phyloP scores from a whole-genome alignment of 2,888 invertebrate genomes.

The Macrosiphum euphorbiae region DNA sequence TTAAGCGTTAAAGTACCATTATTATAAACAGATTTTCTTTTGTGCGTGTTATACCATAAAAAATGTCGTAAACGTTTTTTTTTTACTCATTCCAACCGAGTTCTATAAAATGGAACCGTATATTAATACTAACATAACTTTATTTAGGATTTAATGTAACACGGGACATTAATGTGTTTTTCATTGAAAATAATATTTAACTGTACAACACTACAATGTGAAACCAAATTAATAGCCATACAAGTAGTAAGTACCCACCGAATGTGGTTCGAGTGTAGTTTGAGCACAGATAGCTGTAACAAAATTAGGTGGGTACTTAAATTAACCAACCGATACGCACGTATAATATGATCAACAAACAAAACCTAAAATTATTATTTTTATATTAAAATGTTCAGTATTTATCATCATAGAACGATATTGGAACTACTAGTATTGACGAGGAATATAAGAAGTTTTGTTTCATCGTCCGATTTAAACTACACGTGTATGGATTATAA shows the following conservation, averaged over 20 bases:
- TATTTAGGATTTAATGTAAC: neutral
- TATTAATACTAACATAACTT: neutral
- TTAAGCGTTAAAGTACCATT: conserved; percentile 46
- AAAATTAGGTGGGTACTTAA: neutral
- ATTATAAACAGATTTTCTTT: conserved; percentile 39
- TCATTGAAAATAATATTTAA: conserved; percentile 16
- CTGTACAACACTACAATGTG: neutral
- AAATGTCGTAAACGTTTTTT: conserved; percentile 24
- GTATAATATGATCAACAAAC: neutral
- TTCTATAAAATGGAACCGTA: neutral
- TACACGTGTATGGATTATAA: neutral
- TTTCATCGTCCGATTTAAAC: neutral
- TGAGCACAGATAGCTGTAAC: neutral
- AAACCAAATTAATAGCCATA: neutral
- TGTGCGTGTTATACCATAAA: neutral
- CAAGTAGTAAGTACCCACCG: neutral
- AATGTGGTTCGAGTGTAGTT: neutral
- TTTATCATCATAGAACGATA: neutral
- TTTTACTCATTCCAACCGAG: neutral
- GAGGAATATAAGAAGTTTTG: neutral
- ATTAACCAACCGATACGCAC: neutral
- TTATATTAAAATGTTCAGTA: neutral
- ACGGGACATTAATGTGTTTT: neutral
- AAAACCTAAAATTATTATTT: neutral
- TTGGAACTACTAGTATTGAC: neutral